These are phyloP conservation scores for Phalanger gymnotis DNA, from an alignment of 2,797 vertebrate genomes.

Conservation along the genomic window DNA sequence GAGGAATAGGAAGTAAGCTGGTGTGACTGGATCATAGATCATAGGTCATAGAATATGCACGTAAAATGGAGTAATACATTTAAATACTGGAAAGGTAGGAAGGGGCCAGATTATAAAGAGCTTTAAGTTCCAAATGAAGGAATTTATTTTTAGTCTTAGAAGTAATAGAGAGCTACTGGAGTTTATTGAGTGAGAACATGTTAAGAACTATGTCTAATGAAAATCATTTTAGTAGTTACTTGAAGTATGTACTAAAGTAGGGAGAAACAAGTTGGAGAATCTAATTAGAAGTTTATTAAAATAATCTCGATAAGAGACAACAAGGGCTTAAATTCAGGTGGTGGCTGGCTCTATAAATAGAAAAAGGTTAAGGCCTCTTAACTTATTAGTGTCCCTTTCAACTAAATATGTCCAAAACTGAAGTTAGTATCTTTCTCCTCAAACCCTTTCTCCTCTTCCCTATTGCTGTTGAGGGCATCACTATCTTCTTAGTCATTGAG, in stretches of 20 bases:
- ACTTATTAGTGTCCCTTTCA: neutral
- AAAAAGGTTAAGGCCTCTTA: neutral
- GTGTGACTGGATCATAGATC: neutral
- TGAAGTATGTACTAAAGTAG: neutral
- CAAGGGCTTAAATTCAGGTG: neutral
- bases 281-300: neutral
- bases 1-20: neutral
- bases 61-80: neutral
- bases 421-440: neutral
- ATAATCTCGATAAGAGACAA: neutral
- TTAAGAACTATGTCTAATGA: neutral
- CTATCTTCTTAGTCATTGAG: neutral
- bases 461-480: neutral
- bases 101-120: neutral
- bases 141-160: neutral
- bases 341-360: neutral
- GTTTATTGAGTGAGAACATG: neutral
- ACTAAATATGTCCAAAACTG: neutral
- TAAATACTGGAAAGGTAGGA: neutral
- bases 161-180: neutral
- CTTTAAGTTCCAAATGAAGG: neutral
- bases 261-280: neutral
- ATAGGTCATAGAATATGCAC: neutral
- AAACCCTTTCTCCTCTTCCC: neutral
- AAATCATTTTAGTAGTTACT: neutral